Conservation (phyloP, 2,113 vertebrate species). For the Columba livia region DNA sequence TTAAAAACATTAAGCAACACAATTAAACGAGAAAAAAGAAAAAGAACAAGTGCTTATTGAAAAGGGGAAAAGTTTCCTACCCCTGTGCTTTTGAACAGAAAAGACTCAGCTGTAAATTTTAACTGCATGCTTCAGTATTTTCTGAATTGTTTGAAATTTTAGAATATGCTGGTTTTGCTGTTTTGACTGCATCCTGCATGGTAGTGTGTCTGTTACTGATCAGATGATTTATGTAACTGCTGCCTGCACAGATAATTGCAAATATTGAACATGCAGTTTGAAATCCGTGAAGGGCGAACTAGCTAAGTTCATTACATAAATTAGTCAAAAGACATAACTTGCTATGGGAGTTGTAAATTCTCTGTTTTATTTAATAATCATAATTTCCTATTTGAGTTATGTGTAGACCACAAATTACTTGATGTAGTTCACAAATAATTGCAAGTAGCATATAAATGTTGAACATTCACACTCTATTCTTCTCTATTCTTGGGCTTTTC, state of each 20-base stretch:
- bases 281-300: slow-evolving; percentile 47
- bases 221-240: slow-evolving; percentile 41
- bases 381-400: slow-evolving; percentile 1
- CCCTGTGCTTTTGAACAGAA: not conserved
- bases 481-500: not conserved
- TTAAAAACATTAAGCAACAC: slow-evolving; percentile 46
- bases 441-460: not conserved
- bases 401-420: slow-evolving; percentile 4
- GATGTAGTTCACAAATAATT: slow-evolving; percentile 16
- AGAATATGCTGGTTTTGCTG: not conserved
- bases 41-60: not conserved
- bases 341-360: slow-evolving; percentile 16
- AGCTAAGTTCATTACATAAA: slow-evolving; percentile 40
- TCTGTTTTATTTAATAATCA: slow-evolving; percentile 30
- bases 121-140: slow-evolving; percentile 26
- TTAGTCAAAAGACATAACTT: slow-evolving; percentile 47
- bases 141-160: not conserved
- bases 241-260: slow-evolving; percentile 40
- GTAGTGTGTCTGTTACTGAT: not conserved
- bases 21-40: slow-evolving; percentile 3
- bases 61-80: not conserved
- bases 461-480: not conserved
- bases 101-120: not conserved
- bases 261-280: slow-evolving; percentile 59
- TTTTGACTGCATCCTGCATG: slow-evolving; percentile 1